These are phyloP conservation scores for Ciconia nigra DNA, from an alignment of 2,797 vertebrate species.

Conservation along the genomic window DNA sequence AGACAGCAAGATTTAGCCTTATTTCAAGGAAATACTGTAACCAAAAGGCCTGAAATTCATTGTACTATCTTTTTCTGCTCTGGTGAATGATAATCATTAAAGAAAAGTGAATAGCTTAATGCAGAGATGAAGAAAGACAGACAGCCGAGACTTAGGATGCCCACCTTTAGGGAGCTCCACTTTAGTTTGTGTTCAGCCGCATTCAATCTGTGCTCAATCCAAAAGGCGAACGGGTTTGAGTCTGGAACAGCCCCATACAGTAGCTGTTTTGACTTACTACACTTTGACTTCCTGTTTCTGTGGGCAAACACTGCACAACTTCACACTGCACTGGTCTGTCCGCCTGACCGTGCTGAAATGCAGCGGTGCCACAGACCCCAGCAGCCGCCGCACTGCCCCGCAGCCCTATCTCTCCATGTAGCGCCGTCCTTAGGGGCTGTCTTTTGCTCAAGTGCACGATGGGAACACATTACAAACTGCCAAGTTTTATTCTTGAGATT, in stretches of 20 bases:
- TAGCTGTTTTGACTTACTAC: not conserved
- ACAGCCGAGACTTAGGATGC: not conserved
- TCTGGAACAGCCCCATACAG: not conserved
- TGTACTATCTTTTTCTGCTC: not conserved
- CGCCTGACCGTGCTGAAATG: rapidly evolving
- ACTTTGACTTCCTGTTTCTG: not conserved
- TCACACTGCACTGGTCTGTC: not conserved
- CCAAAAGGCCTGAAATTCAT: not conserved
- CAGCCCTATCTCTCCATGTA: not conserved
- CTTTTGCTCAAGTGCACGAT: not conserved
- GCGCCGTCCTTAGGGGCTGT: not conserved
- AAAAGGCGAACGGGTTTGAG: not conserved
- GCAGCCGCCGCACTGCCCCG: not conserved
- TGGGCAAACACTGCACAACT: not conserved
- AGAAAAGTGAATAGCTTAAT: not conserved
- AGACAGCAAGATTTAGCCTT: not conserved
- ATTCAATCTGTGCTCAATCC: not conserved
- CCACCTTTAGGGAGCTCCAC: not conserved
- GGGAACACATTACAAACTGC: not conserved
- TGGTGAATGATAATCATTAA: not conserved
- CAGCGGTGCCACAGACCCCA: rapidly evolving
- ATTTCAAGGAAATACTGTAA: not conserved
- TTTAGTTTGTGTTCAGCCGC: not conserved
- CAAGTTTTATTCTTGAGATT: not conserved
- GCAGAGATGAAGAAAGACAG: not conserved